Base-by-base conservation (phyloP, 2,888 invertebrate genomes). In the Cheilosia pagana region DNA sequence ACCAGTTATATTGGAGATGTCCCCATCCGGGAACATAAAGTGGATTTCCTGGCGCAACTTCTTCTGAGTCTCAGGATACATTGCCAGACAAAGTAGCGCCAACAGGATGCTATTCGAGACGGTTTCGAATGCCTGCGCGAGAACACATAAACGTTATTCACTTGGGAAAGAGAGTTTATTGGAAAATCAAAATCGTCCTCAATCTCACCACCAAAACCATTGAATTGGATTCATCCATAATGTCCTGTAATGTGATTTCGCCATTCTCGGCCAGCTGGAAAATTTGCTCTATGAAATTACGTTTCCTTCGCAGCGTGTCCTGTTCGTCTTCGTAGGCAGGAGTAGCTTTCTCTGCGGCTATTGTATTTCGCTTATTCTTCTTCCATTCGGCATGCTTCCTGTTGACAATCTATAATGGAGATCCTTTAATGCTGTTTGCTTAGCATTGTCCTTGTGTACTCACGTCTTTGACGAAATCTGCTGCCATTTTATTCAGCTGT, bases 261-360 rank as follows among this genome's bases (percentile, higher is more conserved):
- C 91, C 90, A 14, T 88, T 88, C 76, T 90, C 90, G 12, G 90
- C 91, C 88, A 91, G 87, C 59, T 90, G 89, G 68, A 91, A 91
- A 87, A 91, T 89, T 87, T 91, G 91, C 81, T 91, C 91, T 53
- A 91, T 91, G 81, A 91, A 91, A 76, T 90, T 90, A 81, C 90
- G 89, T 12, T 89, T 88, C 67, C 59, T 76, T 25, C 81, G 81
- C 65, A 89, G 88, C 87, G 87, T 88, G 5, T 50, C 52, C 35
- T 68, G 53, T 3, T 70, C 70, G 4, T 65, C 85, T 10, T 63
- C 50, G 67, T 48, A 28, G 28, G 28, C 60, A 63, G 16, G 14
- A 50, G 21, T 23, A 21, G 55, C 8, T 14, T 23, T 60, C 39
- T 67, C 48, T 16, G 53, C 45, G 41, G 16, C 59, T 43, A 28